phyloP scores from a whole-genome alignment of 2,888 invertebrate species.

The Odontocolon sp. region DNA sequence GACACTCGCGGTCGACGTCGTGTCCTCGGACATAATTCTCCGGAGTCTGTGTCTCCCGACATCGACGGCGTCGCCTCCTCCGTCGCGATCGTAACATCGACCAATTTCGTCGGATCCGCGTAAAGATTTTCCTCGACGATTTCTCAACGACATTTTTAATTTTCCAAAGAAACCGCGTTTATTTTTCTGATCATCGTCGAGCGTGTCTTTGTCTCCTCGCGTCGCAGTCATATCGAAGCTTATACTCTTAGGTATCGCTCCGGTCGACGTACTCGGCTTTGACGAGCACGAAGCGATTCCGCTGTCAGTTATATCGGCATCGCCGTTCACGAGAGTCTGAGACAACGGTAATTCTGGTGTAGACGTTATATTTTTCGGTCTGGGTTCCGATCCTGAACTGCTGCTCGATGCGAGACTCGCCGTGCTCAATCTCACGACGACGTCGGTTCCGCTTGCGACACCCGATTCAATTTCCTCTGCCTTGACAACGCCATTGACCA shows the following conservation, averaged over 20 bases:
- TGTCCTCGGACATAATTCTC: conserved; percentile 80
- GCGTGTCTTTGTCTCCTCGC: conserved; percentile 86
- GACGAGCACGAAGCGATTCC: conserved; percentile 66
- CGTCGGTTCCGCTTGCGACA: conserved; percentile 67
- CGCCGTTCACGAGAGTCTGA: conserved; percentile 67
- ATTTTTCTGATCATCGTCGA: conserved; percentile 83
- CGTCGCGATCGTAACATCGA: conserved; percentile 76
- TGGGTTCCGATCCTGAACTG: conserved; percentile 80
- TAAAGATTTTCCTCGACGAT: conserved; percentile 83
- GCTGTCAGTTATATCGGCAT: conserved; percentile 68
- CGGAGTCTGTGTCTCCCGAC: conserved; percentile 74
- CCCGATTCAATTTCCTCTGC: conserved; percentile 68
- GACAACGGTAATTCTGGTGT: conserved; percentile 65
- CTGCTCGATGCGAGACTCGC: conserved; percentile 83
- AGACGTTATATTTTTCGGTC: conserved; percentile 68
- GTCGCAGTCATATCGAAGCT: conserved; percentile 95
- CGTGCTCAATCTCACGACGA: conserved; percentile 82
- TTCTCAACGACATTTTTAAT: conserved; percentile 87
- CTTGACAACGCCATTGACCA: conserved; percentile 73
- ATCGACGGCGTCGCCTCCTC: conserved; percentile 68
- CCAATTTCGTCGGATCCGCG: conserved; percentile 79
- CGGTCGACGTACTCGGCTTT: conserved; percentile 85
- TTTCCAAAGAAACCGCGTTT: conserved; percentile 88
- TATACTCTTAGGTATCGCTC: conserved; percentile 95
- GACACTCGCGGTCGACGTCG: conserved; percentile 70